Evolutionary conservation across 1,140 invertebrate species (phyloP).

Genomic region (Lordiphosa collinella): DNA sequence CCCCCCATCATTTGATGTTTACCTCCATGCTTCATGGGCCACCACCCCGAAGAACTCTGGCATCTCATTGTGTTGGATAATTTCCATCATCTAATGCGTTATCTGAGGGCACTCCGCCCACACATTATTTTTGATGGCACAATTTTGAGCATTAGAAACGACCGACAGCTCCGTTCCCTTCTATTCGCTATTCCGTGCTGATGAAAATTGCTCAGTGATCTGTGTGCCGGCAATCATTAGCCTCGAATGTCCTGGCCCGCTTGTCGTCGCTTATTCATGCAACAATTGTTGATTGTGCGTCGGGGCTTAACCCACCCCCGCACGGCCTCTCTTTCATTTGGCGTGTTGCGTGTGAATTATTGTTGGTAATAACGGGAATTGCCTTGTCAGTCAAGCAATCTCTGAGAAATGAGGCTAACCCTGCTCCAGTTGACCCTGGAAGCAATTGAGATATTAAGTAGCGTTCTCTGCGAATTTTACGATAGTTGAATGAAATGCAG

Average conservation of each 20-base stretch:
- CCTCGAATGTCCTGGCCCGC: slow-evolving; percentile 31
- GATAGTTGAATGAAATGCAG: slow-evolving; percentile 44
- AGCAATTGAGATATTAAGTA: slow-evolving; percentile 39
- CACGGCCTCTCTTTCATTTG: not conserved
- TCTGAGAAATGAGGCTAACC: slow-evolving; percentile 40
- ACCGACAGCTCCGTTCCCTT: not conserved
- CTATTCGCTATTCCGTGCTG: not conserved
- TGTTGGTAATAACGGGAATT: slow-evolving; percentile 60
- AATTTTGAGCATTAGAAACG: slow-evolving; percentile 51
- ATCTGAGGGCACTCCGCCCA: slow-evolving; percentile 34
- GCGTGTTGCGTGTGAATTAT: slow-evolving; percentile 66
- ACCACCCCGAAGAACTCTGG: not conserved
- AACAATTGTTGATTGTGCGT: slow-evolving; percentile 70
- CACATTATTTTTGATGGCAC: slow-evolving; percentile 71
- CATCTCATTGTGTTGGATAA: slow-evolving; percentile 31
- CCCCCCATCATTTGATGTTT: no score
- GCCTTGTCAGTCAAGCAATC: slow-evolving; percentile 57
- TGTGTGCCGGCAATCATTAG: slow-evolving; percentile 70
- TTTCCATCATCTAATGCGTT: slow-evolving; percentile 51
- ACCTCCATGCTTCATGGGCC: slow-evolving; percentile 1
- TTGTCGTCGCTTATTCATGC: slow-evolving; percentile 56
- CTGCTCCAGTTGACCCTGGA: slow-evolving; percentile 1
- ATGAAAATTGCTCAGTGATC: slow-evolving; percentile 65
- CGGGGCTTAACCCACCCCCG: not conserved
- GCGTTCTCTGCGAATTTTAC: slow-evolving; percentile 1